phyloP scores from a whole-genome alignment of 2,797 vertebrate genomes.

The Euthynnus affinis region DNA sequence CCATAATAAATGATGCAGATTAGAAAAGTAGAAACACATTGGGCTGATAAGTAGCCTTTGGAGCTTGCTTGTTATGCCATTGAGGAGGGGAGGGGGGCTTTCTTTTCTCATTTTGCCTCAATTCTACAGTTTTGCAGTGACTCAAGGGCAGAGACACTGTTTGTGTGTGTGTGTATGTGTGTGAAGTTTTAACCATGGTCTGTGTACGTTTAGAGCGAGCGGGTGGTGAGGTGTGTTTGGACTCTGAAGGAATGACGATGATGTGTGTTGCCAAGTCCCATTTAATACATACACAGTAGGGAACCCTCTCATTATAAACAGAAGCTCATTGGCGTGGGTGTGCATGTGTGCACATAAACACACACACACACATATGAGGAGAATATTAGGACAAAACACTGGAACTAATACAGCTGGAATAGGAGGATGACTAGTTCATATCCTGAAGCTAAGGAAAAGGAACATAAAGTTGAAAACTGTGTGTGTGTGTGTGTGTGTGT shows the following conservation, averaged over 20 bases:
- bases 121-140: conserved; percentile 47
- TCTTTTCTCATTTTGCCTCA: conserved; percentile 63
- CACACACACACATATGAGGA: conserved; percentile 33
- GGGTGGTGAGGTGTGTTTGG: conserved; percentile 73
- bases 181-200: conserved; percentile 71
- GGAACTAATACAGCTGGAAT: conserved; percentile 63
- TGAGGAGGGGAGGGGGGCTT: conserved; percentile 44
- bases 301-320: conserved; percentile 81
- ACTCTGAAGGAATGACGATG: conserved; percentile 74
- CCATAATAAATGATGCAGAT: conserved; percentile 87
- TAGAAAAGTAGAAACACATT: conserved; percentile 88
- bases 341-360: conserved; percentile 43
- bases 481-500: conserved; percentile 31
- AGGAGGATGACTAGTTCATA: conserved; percentile 54
- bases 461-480: conserved; percentile 56
- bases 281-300: conserved; percentile 79
- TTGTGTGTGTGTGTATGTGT: conserved; percentile 28
- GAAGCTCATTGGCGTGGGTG: conserved; percentile 60
- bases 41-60: conserved; percentile 82
- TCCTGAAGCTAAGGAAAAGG: conserved; percentile 54
- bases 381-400: conserved; percentile 61
- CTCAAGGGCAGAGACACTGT: conserved; percentile 49
- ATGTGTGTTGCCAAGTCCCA: conserved; percentile 75
- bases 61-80: conserved; percentile 69
- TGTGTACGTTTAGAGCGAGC: conserved; percentile 62